Percentiles rank a stretch among this genome's conserved stretches.
phyloP scores from a whole-genome alignment of 2,888 invertebrate species.

The Muschampia plurimacula region DNA sequence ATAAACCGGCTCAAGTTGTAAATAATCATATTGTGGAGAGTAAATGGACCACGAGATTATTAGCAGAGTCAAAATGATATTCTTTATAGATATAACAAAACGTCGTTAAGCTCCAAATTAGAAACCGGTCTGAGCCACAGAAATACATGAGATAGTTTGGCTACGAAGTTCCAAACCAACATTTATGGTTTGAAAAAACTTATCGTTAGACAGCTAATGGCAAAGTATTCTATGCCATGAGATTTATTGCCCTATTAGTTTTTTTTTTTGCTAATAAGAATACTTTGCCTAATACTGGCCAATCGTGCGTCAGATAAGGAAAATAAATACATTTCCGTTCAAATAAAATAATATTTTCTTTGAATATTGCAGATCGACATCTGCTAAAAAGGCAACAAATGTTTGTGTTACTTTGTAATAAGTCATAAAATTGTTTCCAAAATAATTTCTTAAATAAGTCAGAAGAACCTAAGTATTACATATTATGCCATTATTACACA shows the following conservation, averaged over 20 bases:
- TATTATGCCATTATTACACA: no score
- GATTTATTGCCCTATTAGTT: conserved; percentile 40
- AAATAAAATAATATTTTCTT: conserved; percentile 7
- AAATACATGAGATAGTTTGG: conserved; percentile 18
- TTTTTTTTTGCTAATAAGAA: conserved; percentile 34
- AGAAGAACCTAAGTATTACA: neutral
- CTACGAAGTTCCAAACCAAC: conserved; percentile 19
- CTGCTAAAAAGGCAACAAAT: neutral
- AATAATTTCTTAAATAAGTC: neutral
- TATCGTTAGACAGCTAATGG: conserved; percentile 34
- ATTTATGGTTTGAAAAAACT: conserved; percentile 33
- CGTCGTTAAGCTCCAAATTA: conserved; percentile 8
- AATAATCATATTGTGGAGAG: conserved; percentile 20
- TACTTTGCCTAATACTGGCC: conserved; percentile 19
- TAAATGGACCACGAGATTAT: conserved; percentile 19
- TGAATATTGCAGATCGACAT: neutral
- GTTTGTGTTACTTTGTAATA: neutral
- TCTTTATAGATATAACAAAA: conserved; percentile 10
- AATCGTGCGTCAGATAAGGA: conserved; percentile 28
- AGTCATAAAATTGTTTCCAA: neutral
- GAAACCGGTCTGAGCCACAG: conserved; percentile 33
- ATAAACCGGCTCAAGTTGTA: conserved; percentile 12
- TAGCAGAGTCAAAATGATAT: conserved; percentile 20
- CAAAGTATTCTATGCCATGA: conserved; percentile 36
- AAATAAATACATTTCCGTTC: conserved; percentile 26